These are phyloP conservation scores for Hippopotamus amphibius DNA, from an alignment of 2,113 vertebrate species.

Conservation along the genomic window DNA sequence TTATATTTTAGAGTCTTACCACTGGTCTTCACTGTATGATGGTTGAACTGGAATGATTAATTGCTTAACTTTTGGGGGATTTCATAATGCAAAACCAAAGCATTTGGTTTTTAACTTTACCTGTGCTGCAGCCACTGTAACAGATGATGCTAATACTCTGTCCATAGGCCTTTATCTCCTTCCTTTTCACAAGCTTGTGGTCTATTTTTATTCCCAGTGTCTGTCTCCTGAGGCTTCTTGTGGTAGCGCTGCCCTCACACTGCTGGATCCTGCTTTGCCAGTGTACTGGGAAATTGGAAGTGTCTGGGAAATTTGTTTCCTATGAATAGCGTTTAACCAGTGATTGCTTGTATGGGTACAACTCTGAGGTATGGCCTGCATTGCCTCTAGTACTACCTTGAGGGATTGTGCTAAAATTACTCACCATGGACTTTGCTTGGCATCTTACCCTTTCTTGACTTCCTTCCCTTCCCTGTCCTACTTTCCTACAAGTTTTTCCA, in stretches of 20 bases:
- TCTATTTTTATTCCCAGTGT: neutral
- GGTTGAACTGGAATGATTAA: neutral
- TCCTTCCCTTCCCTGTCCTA: neutral
- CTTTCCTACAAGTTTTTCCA: neutral
- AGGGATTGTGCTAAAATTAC: neutral
- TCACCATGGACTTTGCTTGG: neutral
- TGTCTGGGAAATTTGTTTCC: conserved; percentile 16
- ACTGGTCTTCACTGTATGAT: neutral
- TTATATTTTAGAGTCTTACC: conserved; percentile 20
- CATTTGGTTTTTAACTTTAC: neutral
- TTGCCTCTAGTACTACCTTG: neutral
- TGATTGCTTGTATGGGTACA: neutral
- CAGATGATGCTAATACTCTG: neutral
- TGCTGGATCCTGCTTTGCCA: neutral
- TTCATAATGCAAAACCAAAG: neutral
- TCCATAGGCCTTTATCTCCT: neutral
- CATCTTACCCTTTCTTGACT: neutral
- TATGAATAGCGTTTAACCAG: neutral
- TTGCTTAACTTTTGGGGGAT: neutral
- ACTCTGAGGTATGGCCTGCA: neutral
- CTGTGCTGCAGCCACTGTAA: neutral
- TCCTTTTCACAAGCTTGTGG: neutral
- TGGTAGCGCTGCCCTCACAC: neutral
- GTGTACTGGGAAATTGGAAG: neutral
- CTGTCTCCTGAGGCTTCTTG: neutral